Evolutionary conservation across 2,113 vertebrate species (phyloP), one percentile per base, ranked within the genome.

Genomic region (Hoplias malabaricus): DNA sequence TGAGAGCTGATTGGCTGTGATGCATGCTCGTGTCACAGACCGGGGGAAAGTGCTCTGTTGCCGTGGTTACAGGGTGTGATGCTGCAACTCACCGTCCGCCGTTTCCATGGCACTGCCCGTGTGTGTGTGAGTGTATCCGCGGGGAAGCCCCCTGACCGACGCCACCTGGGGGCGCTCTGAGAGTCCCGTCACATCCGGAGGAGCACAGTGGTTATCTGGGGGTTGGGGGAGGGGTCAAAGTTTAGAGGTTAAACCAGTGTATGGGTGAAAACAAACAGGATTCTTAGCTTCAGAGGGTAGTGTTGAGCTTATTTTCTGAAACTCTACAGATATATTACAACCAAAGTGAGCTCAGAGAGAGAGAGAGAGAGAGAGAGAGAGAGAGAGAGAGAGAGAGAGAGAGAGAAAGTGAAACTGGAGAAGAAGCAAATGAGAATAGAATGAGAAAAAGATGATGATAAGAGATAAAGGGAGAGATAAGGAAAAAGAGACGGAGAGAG

Each of bases 111-210:
- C 79, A 80, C 88, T 93, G 81, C 88, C 93, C 87, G 92, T 88
- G 74, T 90, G 87, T 86, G 90, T 94, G 74, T 90, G 87, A 86
- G 90, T 94, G 87, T 89, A 86, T 82, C 93, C 91, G 11, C 91
- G 93, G 75, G 95, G 92, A 62, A 93, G 76, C 34, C 94, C 94
- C 87, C 94, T 92, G 69, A 95, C 91, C 0, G 96, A 95, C 1
- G 93, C 91, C 25, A 94, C 89, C 86, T 94, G 95, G 0, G 95
- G 92, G 61, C 90, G 92, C 72, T 94, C 94, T 50, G 91, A 89
- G 48, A 97, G 92, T 80, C 96, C 96, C 0, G 96, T 99, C 86
- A 98, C 97, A 6, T 98, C 96, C 0, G 97, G 97, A 70, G 96
- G 97, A 1, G 95, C 94, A 50, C 91, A 90, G 90, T 93, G 94